These are phyloP conservation scores for Heliconius erato DNA, from an alignment of 2,888 invertebrate species.

Conservation along the genomic window DNA sequence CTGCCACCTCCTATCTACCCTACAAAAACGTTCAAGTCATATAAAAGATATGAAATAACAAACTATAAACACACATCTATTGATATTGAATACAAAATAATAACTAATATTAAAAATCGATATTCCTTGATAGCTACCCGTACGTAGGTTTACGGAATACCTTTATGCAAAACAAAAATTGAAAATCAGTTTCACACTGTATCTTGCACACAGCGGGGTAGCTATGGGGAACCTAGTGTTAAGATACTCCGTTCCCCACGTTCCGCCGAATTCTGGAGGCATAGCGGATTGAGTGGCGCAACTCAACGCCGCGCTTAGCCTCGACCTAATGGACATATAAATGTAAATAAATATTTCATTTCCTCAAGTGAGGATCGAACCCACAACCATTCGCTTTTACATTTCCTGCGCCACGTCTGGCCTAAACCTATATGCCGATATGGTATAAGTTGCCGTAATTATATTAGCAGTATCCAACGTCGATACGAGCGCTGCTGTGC, in stretches of 20 bases:
- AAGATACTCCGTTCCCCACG: too few species aligned
- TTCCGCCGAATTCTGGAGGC: too few species aligned
- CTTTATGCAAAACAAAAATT: neutral
- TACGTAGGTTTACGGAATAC: neutral
- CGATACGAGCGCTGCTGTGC: neutral
- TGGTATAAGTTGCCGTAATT: neutral
- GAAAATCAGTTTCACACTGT: too few species aligned
- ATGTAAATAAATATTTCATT: too few species aligned
- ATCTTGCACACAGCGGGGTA: too few species aligned
- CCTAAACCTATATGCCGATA: neutral
- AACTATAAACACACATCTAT: neutral
- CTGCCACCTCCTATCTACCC: neutral
- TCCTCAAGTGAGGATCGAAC: too few species aligned
- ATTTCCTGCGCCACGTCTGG: too few species aligned
- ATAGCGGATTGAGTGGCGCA: too few species aligned
- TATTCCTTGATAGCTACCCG: neutral
- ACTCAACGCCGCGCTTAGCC: too few species aligned
- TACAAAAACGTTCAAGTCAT: neutral
- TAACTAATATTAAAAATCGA: conserved; percentile 2
- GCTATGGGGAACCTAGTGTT: too few species aligned
- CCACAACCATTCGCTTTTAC: too few species aligned
- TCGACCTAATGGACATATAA: too few species aligned
- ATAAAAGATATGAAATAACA: neutral
- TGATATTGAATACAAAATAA: neutral
- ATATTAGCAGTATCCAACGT: conserved; percentile 22